A percentile compares a stretch with the other conserved stretches of the same genome.
phyloP scores from a whole-genome alignment of 2,888 invertebrate species.

The Furcula furcula region DNA sequence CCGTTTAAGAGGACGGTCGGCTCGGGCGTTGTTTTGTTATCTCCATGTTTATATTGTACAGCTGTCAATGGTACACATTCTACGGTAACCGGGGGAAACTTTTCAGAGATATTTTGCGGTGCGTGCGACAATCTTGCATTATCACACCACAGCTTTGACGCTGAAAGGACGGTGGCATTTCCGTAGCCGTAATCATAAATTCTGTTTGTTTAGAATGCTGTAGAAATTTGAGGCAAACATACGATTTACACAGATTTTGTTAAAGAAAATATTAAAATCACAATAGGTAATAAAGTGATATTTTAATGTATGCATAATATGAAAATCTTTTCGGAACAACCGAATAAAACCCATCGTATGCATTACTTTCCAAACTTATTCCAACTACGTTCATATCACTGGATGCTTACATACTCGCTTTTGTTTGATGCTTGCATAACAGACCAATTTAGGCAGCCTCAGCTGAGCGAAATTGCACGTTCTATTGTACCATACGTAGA shows the following conservation, averaged over 20 bases:
- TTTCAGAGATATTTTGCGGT: constrained; percentile 14
- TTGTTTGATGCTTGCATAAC: constrained; percentile 58
- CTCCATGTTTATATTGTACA: constrained; percentile 50
- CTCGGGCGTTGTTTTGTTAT: constrained; percentile 41
- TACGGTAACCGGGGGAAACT: constrained; percentile 28
- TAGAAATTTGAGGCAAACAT: too few species aligned
- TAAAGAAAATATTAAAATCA: too few species aligned
- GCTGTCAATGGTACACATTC: constrained; percentile 37
- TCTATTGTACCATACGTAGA: constrained; percentile 53
- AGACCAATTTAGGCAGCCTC: constrained; percentile 56
- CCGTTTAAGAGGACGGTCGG: constrained; percentile 57
- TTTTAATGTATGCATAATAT: too few species aligned
- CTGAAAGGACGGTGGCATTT: not conserved
- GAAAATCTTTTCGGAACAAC: constrained; percentile 30
- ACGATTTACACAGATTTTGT: too few species aligned
- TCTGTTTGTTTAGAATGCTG: too few species aligned
- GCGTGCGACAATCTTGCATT: constrained; percentile 16
- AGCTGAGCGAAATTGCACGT: constrained; percentile 62
- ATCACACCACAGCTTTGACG: constrained; percentile 11
- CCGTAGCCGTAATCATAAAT: not conserved
- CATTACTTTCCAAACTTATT: constrained; percentile 42
- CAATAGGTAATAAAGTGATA: too few species aligned
- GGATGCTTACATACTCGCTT: constrained; percentile 45
- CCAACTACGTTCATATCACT: constrained; percentile 41
- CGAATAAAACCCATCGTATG: constrained; percentile 31